phyloP scores from a whole-genome alignment of 2,797 vertebrate genomes.

The Oreochromis grahami region DNA sequence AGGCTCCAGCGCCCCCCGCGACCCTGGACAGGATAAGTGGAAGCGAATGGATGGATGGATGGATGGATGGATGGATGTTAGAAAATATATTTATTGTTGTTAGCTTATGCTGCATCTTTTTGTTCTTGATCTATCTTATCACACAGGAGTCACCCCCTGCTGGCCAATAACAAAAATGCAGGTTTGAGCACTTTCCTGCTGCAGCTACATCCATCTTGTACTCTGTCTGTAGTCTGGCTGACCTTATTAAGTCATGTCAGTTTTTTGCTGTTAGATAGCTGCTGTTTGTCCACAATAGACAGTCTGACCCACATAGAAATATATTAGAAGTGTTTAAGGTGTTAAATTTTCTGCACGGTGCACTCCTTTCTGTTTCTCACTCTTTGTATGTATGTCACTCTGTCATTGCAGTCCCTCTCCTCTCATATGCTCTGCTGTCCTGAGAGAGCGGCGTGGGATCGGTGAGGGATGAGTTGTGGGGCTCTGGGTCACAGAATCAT shows the following conservation, averaged over 20 bases:
- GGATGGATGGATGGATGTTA: no score
- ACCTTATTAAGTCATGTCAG: neutral
- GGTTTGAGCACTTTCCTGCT: neutral
- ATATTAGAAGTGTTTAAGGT: neutral
- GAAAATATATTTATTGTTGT: accelerated
- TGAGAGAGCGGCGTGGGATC: conserved; percentile 10
- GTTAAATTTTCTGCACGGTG: neutral
- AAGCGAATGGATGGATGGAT: no score
- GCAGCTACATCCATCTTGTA: neutral
- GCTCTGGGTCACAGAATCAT: conserved; percentile 34
- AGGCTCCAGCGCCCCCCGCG: no score
- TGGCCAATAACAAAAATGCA: neutral
- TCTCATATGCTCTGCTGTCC: neutral
- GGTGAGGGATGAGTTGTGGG: conserved; percentile 37
- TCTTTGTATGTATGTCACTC: neutral
- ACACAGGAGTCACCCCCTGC: neutral
- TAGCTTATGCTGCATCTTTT: neutral
- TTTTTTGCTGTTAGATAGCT: neutral
- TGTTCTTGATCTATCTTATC: neutral
- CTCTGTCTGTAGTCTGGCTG: neutral
- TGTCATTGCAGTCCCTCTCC: neutral
- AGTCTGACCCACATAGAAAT: neutral
- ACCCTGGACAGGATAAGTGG: no score
- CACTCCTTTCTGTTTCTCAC: neutral
- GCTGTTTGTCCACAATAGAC: neutral